Evolutionary conservation across 2,888 invertebrate species (phyloP).

Genomic region (Noctua comes): DNA sequence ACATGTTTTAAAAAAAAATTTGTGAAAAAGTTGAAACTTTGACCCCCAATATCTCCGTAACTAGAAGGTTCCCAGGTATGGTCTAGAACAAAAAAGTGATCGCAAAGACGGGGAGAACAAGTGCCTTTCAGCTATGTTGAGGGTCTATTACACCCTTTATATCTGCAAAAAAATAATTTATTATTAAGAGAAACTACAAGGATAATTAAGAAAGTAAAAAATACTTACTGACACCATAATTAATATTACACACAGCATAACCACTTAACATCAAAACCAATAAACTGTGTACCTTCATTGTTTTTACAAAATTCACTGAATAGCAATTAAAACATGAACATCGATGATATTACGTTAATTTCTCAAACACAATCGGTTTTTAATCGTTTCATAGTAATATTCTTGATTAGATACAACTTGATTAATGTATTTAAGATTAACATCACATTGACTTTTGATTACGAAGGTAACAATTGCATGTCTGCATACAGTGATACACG

Average conservation of each 20-base stretch:
- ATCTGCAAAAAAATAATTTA: no score
- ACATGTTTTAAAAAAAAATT: no score
- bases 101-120: no score
- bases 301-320: conserved; percentile 8
- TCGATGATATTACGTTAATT: not conserved
- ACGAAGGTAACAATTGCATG: not conserved
- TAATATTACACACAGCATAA: not conserved
- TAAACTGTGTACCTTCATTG: conserved; percentile 45
- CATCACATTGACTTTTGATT: conserved; percentile 23
- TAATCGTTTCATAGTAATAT: conserved; percentile 22
- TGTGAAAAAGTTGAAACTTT: no score
- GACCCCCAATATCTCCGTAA: no score
- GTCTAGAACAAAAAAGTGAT: no score
- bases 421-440: conserved; percentile 20
- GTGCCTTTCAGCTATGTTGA: no score
- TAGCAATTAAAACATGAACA: not conserved
- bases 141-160: no score
- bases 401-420: conserved; percentile 37
- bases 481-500: not conserved
- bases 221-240: conserved; percentile 43
- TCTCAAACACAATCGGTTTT: not conserved
- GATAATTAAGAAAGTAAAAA: not conserved
- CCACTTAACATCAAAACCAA: conserved; percentile 50
- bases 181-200: no score
- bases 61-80: no score